Evolutionary conservation across 2,888 invertebrate genomes (phyloP).

Genomic region (Trichopoda pennipes): DNA sequence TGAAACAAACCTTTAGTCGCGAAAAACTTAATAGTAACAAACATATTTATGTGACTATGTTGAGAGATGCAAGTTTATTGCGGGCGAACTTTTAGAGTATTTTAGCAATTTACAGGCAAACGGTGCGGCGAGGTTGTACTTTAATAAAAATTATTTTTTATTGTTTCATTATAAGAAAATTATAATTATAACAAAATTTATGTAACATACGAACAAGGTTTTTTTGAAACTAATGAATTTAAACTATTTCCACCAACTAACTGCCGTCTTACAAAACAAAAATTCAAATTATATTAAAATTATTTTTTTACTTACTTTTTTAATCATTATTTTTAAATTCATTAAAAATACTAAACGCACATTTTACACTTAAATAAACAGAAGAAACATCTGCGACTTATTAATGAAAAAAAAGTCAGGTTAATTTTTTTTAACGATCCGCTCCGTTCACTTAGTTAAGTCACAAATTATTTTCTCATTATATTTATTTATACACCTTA

Average conservation of each 20-base stretch:
- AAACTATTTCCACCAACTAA: slow-evolving; percentile 55
- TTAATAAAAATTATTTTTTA: background rate
- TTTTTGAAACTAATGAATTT: slow-evolving; percentile 49
- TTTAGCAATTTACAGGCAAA: background rate
- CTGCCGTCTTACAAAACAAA: slow-evolving; percentile 55
- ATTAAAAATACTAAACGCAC: slow-evolving; percentile 39
- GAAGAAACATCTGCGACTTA: slow-evolving; percentile 57
- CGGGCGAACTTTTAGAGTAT: no score
- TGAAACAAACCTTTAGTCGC: no score
- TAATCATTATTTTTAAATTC: background rate
- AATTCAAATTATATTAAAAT: slow-evolving; percentile 3
- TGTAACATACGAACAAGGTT: slow-evolving; percentile 33
- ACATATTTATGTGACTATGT: no score
- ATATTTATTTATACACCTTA: slow-evolving; percentile 9
- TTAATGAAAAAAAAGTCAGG: slow-evolving; percentile 55
- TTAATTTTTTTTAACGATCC: slow-evolving; percentile 28
- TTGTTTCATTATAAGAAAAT: no score
- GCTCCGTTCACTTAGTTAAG: slow-evolving; percentile 56
- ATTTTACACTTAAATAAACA: slow-evolving; percentile 48
- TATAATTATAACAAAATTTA: slow-evolving; percentile 5
- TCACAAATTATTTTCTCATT: slow-evolving; percentile 47
- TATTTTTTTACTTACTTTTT: slow-evolving; percentile 28
- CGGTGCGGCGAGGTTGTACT: background rate
- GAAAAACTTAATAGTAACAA: no score
- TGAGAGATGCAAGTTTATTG: no score